Evolutionary conservation across 2,113 vertebrate genomes (phyloP), one percentile per base, ranked within the genome.

Genomic region (Megaptera novaeangliae): DNA sequence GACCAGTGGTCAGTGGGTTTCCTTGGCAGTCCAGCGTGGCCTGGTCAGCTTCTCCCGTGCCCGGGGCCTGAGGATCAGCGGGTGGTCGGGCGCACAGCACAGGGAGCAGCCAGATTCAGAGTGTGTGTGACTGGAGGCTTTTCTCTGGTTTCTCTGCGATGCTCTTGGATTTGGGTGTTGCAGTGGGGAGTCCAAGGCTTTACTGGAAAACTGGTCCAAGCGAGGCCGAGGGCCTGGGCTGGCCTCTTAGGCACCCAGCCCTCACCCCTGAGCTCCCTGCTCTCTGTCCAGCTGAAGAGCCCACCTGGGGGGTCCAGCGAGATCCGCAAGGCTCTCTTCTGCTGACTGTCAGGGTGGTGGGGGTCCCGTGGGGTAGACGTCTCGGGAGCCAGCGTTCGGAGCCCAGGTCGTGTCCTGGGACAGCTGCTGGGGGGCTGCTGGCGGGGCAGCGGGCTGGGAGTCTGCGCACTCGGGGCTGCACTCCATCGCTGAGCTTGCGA

Each of bases 161-260:
- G 14, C 44, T 49, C 23, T 57, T 21, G 14, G 36, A 20, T 72
- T 64, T 5, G 21, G n/a, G 27, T 5, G 1, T 29, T 20, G 49
- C 18, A 20, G 5, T 3, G 0, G 0, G 5, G 15, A 23, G 41
- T 13, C 71, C 5, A 6, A n/a, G 61, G 44, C 59, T 69, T 81
- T n/a, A 23, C 4, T 36, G 41, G 55, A 68, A 55, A 59, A 46
- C 55, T 63, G 59, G 49, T 31, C 63, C 66, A 31, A 27, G 46
- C 71, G 7, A 69, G 64, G 44, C 34, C 27, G 14, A 17, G 77
- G 84, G 20, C 13, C 91, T 9, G 46, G 21, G 9, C 7, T 41
- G 74, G 61, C 11, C 36, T 46, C n/a, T 23, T 3, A 17, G 39
- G 69, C 2, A 25, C 34, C 59, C n/a, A 17, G 46, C 41, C 31